Conservation (phyloP, 2,113 vertebrate genomes). For the Aegithalos caudatus region DNA sequence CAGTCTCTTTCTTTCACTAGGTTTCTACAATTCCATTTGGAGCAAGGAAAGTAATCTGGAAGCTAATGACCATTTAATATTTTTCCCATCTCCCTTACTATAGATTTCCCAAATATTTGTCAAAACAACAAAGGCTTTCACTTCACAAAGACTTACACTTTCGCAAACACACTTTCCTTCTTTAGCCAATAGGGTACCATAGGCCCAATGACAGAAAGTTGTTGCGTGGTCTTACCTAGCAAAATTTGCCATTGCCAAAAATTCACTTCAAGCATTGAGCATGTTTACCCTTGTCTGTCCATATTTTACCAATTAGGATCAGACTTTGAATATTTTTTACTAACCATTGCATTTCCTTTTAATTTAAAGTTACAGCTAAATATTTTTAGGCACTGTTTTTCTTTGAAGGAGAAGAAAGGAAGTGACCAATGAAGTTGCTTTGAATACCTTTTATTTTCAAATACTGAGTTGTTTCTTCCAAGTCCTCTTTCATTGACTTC, state of each 20-base stretch:
- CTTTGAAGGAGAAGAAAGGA: background rate
- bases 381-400: background rate
- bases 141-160: background rate
- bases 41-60: background rate
- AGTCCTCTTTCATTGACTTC: background rate
- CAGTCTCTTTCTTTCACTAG: background rate
- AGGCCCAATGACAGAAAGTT: background rate
- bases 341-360: background rate
- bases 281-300: background rate
- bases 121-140: background rate
- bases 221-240: background rate
- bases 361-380: background rate
- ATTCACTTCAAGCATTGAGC: background rate
- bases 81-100: background rate
- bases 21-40: background rate
- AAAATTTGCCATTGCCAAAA: background rate
- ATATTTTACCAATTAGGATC: background rate
- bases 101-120: background rate
- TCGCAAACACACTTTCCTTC: rapidly evolving
- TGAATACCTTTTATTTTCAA: background rate
- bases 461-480: background rate
- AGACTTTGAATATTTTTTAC: background rate
- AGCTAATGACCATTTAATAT: background rate
- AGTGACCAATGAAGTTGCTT: background rate
- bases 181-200: background rate